Evolutionary conservation across 2,888 invertebrate species (phyloP).

Genomic region (Athripsodes cinereus): DNA sequence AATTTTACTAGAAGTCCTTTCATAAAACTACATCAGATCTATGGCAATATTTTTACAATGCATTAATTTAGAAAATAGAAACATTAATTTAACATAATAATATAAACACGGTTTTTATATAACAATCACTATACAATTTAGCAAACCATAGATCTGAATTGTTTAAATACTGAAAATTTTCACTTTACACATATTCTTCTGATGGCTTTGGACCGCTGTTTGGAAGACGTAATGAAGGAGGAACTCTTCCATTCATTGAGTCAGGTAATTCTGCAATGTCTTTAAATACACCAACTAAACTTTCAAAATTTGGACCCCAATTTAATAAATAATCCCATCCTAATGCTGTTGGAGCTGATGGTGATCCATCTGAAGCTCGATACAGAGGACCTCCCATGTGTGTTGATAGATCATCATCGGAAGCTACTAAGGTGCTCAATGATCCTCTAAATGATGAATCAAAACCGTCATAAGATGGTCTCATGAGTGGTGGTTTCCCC

Average conservation of each 20-base stretch:
- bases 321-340: conserved; percentile 93
- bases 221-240: conserved; percentile 68
- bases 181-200: conserved; percentile 75
- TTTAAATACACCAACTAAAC: conserved; percentile 91
- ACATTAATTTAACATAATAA: no score
- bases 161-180: conserved; percentile 16
- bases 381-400: conserved; percentile 74
- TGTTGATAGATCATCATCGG: conserved; percentile 84
- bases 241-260: conserved; percentile 65
- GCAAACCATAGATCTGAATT: no score
- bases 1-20: conserved; percentile 27
- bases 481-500: conserved; percentile 62
- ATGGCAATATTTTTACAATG: not conserved
- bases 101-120: no score
- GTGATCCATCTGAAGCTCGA: conserved; percentile 72
- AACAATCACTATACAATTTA: no score
- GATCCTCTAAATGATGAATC: conserved; percentile 94
- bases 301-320: conserved; percentile 96
- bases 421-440: conserved; percentile 87
- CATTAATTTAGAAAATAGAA: no score
- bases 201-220: conserved; percentile 78
- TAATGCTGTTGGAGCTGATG: conserved; percentile 67
- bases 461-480: conserved; percentile 82
- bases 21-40: not conserved
- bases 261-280: conserved; percentile 94